Base-by-base conservation (phyloP, 2,113 vertebrate genomes). In the Cathartes aura region DNA sequence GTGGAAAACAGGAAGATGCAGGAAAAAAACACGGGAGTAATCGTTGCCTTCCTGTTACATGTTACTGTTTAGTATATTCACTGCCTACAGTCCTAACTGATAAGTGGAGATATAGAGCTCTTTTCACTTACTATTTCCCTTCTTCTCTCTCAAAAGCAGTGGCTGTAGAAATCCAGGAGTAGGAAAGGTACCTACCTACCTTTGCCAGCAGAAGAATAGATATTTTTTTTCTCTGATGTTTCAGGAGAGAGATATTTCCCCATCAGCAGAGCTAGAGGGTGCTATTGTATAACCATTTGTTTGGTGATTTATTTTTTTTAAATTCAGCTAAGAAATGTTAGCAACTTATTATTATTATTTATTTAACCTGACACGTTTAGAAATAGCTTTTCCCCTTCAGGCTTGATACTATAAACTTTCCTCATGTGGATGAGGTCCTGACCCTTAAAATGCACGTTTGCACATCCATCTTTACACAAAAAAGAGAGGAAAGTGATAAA, bases 261-360 rank as follows among this genome's bases (percentile, higher is more conserved):
- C 36, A 32, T 42, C 73, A 71, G 67, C 38, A 90, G 78, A 88
- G 92, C 86, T 95, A 98, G 97, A 95, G 96, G 97, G 96, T 87
- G 94, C 97, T 97, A 21, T 97, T 96, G 95, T 88, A 95, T 78
- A 97, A 59, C n/a, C 32, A 17, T 86, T 87, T 76, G 40, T 52
- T 59, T 64, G 5, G 1, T 32, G 63, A 8, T 43, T 38, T n/a
- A n/a, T 22, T 81, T 20, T 43, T 91, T 55, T 42, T 6, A 1
- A 73, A 79, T 67, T 86, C 47, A 78, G 27, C 50, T 63, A 42
- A 56, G 62, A 79, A 38, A 70, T 53, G 9, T 72, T 86, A 60
- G 13, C 48, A 70, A 58, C 9, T 62, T 85, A 58, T 89, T 62
- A 40, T 48, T 85, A 32, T 45, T 68, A 56, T 58, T 56, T 72